Base-by-base conservation (phyloP, 1,140 invertebrate genomes). In the Trichoplusia ni region DNA sequence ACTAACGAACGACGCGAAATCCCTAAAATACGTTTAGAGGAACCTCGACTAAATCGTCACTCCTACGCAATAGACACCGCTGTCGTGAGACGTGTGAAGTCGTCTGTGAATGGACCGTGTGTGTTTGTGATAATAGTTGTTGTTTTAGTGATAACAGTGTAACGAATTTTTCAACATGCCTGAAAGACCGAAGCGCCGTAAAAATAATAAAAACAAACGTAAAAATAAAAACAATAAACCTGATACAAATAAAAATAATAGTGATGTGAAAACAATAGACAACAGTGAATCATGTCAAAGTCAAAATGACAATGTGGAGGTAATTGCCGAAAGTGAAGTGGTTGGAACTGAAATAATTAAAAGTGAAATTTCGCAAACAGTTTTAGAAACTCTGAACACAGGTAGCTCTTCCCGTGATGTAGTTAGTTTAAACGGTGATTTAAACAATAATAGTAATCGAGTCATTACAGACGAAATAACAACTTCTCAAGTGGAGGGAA, bases 171-270 rank as follows among this genome's bases (percentile, higher is more conserved):
- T 66, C 65, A 82, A 80, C 65, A 90, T 90, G 88, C 88, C 88
- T 29, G 88, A 90, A 65, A 83, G 70, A 60, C 70, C 79, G n/a
- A 88, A 88, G 64, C 77, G 80, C 54, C 84, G 85, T 69, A 90
- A 86, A 71, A 88, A 86, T 53, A 89, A 90, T 77, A 90, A 87
- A 77, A 89, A 88, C 58, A 89, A 90, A 77, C 77, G 85, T 4
- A 90, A 86, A 75, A 87, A 84, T 60, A 87, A 87, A 68, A 72
- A 71, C 29, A 72, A 73, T 44, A 67, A 47, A 9, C 27, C 47
- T 1, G 67, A 73, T n/a, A 7, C 5, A 51, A 81, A 68, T 66
- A 79, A 65, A 63, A 69, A 68, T 64, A 63, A 27, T 59, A 75
- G 35, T 61, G 74, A 77, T 60, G 65, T 63, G 23, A 80, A 69